Evolutionary conservation across 1,140 invertebrate species (phyloP).

Genomic region (Camponotus pennsylvanicus): DNA sequence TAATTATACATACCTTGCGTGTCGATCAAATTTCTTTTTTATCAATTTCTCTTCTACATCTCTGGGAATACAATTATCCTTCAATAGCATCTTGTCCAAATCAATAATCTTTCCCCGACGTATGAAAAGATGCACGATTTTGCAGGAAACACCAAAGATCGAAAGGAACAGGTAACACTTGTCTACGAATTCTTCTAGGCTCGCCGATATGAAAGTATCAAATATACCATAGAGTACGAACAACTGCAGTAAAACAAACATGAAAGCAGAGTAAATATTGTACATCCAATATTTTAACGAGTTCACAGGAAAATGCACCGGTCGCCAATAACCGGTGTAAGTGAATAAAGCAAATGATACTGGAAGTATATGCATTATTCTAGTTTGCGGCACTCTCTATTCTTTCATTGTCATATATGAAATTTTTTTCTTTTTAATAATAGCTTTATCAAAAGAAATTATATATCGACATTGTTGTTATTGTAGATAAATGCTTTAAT

Average conservation of each 20-base stretch:
- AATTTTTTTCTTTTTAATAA: not conserved
- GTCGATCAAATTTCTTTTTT: conserved; percentile 18
- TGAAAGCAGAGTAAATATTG: conserved; percentile 45
- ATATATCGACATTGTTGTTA: not conserved
- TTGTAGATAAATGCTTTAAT: not conserved
- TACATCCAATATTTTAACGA: conserved; percentile 52
- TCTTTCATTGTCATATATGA: not conserved
- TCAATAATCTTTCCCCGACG: conserved; percentile 40
- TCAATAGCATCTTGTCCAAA: conserved; percentile 21
- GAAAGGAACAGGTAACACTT: conserved; percentile 60
- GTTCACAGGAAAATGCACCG: conserved; percentile 29
- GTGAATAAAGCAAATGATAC: conserved; percentile 53
- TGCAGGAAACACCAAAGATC: conserved; percentile 43
- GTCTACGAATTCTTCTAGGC: conserved; percentile 24
- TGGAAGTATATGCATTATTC: conserved; percentile 53
- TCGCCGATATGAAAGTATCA: conserved; percentile 3
- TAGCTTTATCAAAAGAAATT: not conserved
- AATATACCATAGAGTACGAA: conserved; percentile 29
- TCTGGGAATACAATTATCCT: conserved; percentile 27
- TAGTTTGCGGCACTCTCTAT: not conserved
- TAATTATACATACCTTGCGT: conserved; percentile 36
- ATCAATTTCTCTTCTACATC: conserved; percentile 44
- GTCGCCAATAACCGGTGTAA: conserved; percentile 56
- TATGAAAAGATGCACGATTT: conserved; percentile 52
- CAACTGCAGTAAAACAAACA: conserved; percentile 18